Conservation (phyloP, 2,888 invertebrate species). For the Drosophila yooni region DNA sequence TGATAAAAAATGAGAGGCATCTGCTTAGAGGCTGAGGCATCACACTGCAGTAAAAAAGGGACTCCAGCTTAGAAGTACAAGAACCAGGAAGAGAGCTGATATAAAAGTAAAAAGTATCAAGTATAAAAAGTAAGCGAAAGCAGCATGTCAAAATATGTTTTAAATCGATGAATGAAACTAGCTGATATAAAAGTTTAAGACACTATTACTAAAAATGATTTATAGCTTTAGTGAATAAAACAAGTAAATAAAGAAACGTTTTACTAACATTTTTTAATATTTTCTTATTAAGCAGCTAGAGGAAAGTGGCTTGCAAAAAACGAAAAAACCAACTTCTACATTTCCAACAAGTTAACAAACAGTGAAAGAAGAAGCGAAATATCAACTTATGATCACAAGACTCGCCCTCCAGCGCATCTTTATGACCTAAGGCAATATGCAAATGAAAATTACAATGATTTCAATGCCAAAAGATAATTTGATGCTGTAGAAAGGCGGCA, state of each 20-base stretch:
- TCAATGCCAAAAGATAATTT: conserved; percentile 77
- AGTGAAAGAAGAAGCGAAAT: not conserved
- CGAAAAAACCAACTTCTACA: not conserved
- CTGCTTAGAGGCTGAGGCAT: conserved; percentile 24
- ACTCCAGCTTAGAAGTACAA: not conserved
- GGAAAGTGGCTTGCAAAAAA: not conserved
- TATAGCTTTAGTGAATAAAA: not conserved
- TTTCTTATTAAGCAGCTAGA: not conserved
- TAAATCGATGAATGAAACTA: too few relatives aligned
- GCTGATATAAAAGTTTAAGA: not conserved
- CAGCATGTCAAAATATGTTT: not conserved
- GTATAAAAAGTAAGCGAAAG: not conserved
- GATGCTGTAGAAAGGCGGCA: conserved; percentile 76
- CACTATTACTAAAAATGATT: not conserved
- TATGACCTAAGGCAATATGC: conserved; percentile 58
- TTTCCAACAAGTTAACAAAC: not conserved
- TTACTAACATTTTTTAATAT: not conserved
- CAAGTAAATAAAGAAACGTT: not conserved
- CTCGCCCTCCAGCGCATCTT: conserved; percentile 26
- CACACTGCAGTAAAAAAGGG: conserved; percentile 26
- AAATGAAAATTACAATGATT: conserved; percentile 59
- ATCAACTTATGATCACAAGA: not conserved
- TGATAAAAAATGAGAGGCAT: conserved; percentile 48
- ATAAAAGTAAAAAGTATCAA: not conserved
- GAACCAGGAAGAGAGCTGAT: not conserved